phyloP scores from a whole-genome alignment of 1,140 invertebrate species.

The Dendroctonus valens region DNA sequence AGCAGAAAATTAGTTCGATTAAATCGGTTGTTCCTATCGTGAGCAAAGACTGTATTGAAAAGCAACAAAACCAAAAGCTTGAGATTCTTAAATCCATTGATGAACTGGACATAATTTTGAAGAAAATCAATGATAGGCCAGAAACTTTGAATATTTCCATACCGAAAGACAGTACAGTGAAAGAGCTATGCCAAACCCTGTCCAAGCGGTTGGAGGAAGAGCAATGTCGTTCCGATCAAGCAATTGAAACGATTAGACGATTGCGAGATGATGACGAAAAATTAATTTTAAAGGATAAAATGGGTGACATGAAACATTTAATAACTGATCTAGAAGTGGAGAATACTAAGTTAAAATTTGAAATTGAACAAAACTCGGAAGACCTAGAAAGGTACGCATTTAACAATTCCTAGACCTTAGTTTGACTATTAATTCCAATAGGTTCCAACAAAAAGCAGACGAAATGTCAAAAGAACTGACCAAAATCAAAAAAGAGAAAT shows the following conservation, averaged over 20 bases:
- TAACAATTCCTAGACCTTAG: too few relatives aligned
- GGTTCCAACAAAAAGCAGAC: constrained; percentile 22
- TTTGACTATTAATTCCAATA: constrained; percentile 9
- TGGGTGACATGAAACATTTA: constrained; percentile 33
- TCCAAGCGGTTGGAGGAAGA: constrained; percentile 34
- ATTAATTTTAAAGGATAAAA: constrained; percentile 32
- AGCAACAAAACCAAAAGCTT: constrained; percentile 18
- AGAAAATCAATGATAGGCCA: constrained; percentile 24
- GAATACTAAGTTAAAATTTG: constrained; percentile 35
- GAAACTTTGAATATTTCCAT: constrained; percentile 32
- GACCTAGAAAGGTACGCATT: constrained; percentile 27
- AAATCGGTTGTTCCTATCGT: constrained; percentile 7
- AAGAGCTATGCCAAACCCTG: constrained; percentile 19
- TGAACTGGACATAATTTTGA: constrained; percentile 30
- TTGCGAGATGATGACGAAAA: constrained; percentile 35
- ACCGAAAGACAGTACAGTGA: constrained; percentile 22
- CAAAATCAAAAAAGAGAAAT: constrained; percentile 19
- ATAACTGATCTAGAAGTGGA: constrained; percentile 35
- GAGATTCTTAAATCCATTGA: constrained; percentile 32
- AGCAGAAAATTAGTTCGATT: constrained; percentile 28
- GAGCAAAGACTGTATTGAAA: constrained; percentile 10
- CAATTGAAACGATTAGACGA: constrained; percentile 31
- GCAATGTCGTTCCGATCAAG: constrained; percentile 26
- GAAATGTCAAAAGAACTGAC: constrained; percentile 22
- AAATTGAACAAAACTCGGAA: constrained; percentile 30